Evolutionary conservation across 2,113 vertebrate species (phyloP).

Genomic region (Phaetusa simplex): DNA sequence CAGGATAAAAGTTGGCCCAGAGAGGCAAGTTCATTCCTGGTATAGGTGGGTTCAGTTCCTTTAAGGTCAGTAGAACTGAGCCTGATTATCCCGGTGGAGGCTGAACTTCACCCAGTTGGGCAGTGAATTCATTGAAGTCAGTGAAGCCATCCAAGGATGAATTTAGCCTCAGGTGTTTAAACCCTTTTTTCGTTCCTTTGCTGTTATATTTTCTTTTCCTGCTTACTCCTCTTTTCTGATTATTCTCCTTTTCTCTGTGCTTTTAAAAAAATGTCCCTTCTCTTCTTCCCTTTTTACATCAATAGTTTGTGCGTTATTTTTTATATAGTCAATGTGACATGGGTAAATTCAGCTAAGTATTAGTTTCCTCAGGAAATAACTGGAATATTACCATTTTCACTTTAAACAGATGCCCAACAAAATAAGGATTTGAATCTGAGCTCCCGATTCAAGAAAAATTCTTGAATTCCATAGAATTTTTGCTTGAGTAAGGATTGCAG

Average conservation of each 20-base stretch:
- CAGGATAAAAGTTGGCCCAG: conserved; percentile 50
- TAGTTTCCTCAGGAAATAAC: conserved; percentile 72
- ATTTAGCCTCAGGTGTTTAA: conserved; percentile 40
- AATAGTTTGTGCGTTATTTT: conserved; percentile 64
- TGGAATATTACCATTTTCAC: conserved; percentile 64
- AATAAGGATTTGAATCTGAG: conserved; percentile 44
- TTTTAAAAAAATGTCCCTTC: conserved; percentile 34
- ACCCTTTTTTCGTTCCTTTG: not conserved
- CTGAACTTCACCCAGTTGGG: conserved; percentile 41
- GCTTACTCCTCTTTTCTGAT: conserved; percentile 28
- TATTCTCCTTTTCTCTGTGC: conserved; percentile 45
- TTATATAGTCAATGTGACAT: conserved; percentile 68
- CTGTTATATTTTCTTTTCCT: conserved; percentile 16
- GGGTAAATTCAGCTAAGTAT: conserved; percentile 65
- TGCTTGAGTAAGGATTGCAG: conserved; percentile 51
- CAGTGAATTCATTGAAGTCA: conserved; percentile 43
- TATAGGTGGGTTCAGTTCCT: conserved; percentile 32
- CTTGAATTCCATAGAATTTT: conserved; percentile 52
- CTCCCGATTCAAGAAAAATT: conserved; percentile 43
- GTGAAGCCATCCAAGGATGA: conserved; percentile 37
- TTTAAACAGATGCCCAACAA: conserved; percentile 67
- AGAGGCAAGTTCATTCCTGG: conserved; percentile 46
- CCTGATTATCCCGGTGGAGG: not conserved
- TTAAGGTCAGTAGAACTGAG: conserved; percentile 19
- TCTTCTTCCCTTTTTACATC: conserved; percentile 33